Conservation (phyloP, 92 coral and sea anemone genomes). For the Porites divaricata region DNA sequence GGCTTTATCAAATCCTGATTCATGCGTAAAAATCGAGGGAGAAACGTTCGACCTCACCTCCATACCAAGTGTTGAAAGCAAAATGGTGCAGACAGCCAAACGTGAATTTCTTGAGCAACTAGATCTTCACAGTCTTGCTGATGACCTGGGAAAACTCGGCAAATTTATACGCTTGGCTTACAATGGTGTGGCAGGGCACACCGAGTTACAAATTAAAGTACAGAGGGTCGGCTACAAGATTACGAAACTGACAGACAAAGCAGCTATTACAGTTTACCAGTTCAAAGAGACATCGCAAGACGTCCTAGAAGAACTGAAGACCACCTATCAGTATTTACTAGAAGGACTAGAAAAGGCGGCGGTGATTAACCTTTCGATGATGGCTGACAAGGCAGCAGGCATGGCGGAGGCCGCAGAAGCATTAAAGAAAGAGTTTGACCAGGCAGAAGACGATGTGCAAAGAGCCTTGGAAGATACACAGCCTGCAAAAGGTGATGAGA, state of each 20-base stretch:
- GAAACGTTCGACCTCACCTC: constrained; percentile 44
- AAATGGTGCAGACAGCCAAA: constrained; percentile 30
- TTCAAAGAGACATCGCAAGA: constrained; percentile 41
- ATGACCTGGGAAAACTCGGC: constrained; percentile 55
- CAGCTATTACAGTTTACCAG: constrained; percentile 58
- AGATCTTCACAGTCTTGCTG: constrained; percentile 49
- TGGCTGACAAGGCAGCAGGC: constrained; percentile 35
- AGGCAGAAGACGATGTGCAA: constrained; percentile 37
- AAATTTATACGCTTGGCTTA: constrained; percentile 57
- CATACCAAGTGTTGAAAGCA: constrained; percentile 39
- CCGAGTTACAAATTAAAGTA: constrained; percentile 60
- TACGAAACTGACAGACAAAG: constrained; percentile 55
- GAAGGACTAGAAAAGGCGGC: constrained; percentile 69
- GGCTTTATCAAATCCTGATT: too few relatives aligned
- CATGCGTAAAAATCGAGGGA: constrained; percentile 9
- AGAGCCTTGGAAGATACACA: constrained; percentile 53
- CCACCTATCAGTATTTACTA: constrained; percentile 47
- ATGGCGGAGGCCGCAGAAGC: constrained; percentile 65
- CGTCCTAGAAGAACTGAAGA: constrained; percentile 55
- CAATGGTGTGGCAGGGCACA: constrained; percentile 68
- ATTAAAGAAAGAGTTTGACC: constrained; percentile 49
- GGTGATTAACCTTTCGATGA: constrained; percentile 40
- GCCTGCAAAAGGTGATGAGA: constrained; percentile 43
- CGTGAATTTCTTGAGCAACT: constrained; percentile 2
- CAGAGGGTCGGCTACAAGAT: constrained; percentile 57